Conservation (phyloP, 2,888 invertebrate species). For the Diaphora mendica region DNA sequence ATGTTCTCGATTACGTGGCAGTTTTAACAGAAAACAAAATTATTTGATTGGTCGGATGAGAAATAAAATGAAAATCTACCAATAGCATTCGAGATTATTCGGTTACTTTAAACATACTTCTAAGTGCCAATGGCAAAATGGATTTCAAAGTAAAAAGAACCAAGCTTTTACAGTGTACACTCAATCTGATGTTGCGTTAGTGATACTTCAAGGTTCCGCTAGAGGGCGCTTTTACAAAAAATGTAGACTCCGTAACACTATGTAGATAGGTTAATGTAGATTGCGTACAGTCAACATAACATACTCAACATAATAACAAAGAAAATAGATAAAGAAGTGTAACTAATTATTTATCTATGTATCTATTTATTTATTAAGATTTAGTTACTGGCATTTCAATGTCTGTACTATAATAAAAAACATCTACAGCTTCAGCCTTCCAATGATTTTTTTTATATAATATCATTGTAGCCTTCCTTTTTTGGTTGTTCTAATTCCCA, state of each 20-base stretch:
- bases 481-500: no score
- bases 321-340: neutral
- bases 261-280: no score
- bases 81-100: constrained; percentile 22
- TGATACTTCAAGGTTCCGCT: constrained; percentile 16
- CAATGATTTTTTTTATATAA: no score
- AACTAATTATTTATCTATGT: neutral
- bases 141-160: constrained; percentile 33
- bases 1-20: constrained; percentile 65
- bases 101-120: neutral
- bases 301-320: neutral
- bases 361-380: neutral
- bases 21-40: neutral
- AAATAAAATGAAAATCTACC: neutral
- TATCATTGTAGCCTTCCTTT: no score
- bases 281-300: neutral
- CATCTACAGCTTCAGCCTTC: no score
- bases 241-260: neutral
- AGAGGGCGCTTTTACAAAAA: constrained; percentile 39
- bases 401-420: neutral
- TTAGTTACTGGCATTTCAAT: neutral
- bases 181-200: neutral
- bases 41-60: constrained; percentile 23
- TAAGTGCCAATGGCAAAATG: constrained; percentile 3
- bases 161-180: neutral